A percentile compares a stretch with the other conserved stretches of the same genome.
These are phyloP conservation scores for Lophotis ruficrista DNA, from an alignment of 2,113 vertebrate genomes.

Conservation along the genomic window DNA sequence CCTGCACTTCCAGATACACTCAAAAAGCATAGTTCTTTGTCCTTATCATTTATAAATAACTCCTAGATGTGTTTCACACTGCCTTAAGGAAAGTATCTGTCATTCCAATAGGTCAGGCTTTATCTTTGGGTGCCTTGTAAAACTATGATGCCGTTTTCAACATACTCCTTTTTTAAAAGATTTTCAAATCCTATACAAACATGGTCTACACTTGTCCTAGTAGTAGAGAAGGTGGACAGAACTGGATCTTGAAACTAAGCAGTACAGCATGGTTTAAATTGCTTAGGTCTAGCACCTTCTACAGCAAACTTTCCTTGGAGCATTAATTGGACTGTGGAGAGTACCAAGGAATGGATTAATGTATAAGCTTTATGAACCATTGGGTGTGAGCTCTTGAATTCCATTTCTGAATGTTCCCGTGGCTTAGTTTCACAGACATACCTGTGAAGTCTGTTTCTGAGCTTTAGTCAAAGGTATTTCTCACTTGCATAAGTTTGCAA, in stretches of 20 bases:
- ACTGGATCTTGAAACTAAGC: neutral
- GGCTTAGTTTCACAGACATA: neutral
- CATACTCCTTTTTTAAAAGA: neutral
- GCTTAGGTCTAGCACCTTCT: neutral
- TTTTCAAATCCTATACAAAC: neutral
- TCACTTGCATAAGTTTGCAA: neutral
- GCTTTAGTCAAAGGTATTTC: neutral
- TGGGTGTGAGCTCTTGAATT: neutral
- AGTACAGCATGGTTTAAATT: neutral
- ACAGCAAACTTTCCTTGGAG: neutral
- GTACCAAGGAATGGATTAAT: neutral
- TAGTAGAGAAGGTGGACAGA: neutral
- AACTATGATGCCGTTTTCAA: neutral
- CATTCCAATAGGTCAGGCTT: neutral
- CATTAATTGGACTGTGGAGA: neutral
- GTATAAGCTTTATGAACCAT: neutral
- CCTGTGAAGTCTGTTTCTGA: neutral
- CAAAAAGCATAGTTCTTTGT: neutral
- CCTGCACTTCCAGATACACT: neutral
- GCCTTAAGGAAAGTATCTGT: neutral
- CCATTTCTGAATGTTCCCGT: neutral
- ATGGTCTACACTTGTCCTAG: neutral
- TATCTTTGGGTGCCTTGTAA: neutral
- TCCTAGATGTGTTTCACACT: neutral
- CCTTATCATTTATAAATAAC: neutral